Conservation (phyloP, 64 coral and sea anemone genomes). For the Actinia tenebrosa region DNA sequence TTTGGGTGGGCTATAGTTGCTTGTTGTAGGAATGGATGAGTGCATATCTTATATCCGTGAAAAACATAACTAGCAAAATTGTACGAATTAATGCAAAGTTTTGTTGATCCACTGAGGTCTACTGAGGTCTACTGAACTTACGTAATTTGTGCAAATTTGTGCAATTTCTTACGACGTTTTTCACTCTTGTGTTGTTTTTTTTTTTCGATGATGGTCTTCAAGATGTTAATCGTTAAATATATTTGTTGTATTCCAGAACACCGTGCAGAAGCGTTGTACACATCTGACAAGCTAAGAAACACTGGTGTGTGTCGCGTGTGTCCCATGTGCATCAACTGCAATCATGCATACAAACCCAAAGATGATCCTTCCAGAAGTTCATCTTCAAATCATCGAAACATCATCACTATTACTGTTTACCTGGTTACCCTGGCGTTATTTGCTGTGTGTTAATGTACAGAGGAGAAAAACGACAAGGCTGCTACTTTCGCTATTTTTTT, state of each 20-base stretch:
- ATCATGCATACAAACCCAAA: background rate
- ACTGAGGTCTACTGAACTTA: too few relatives aligned
- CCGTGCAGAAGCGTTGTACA: slow-evolving; percentile 12
- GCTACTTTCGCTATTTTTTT: too few relatives aligned
- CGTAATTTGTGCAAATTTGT: too few relatives aligned
- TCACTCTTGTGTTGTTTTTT: too few relatives aligned
- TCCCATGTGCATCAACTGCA: slow-evolving; percentile 9
- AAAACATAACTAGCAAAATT: too few relatives aligned
- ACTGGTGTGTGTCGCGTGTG: slow-evolving; percentile 13
- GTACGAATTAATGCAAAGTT: too few relatives aligned
- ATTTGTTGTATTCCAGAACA: background rate
- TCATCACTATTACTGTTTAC: background rate
- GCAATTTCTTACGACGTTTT: too few relatives aligned
- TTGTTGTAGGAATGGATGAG: too few relatives aligned
- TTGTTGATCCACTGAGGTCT: too few relatives aligned
- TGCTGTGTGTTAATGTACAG: background rate
- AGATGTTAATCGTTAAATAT: background rate
- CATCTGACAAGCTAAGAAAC: background rate
- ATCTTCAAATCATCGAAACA: background rate
- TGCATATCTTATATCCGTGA: too few relatives aligned
- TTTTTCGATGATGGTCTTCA: background rate
- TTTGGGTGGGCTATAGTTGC: too few relatives aligned
- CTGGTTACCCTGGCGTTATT: background rate
- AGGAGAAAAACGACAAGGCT: too few relatives aligned
- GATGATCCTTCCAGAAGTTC: background rate